phyloP scores from a whole-genome alignment of 2,888 invertebrate genomes.

The Selenia dentaria region DNA sequence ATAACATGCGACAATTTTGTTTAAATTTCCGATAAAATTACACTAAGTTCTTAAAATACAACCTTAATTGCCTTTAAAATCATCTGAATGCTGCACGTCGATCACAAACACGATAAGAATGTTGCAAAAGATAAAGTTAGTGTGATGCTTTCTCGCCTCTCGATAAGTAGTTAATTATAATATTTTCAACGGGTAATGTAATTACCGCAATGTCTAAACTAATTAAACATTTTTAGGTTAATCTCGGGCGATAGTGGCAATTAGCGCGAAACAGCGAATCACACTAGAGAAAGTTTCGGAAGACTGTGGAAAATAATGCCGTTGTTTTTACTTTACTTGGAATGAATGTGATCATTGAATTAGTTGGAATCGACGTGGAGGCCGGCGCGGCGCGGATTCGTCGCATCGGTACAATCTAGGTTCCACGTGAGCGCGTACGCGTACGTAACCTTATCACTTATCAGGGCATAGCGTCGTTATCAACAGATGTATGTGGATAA shows the following conservation, averaged over 20 bases:
- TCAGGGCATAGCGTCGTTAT: conserved; percentile 63
- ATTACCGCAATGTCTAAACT: conserved; percentile 47
- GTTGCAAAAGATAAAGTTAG: no score
- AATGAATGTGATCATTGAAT: conserved; percentile 33
- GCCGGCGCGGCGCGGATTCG: background rate
- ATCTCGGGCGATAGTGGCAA: conserved; percentile 55
- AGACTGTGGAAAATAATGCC: conserved; percentile 49
- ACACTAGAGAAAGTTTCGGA: conserved; percentile 61
- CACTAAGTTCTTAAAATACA: no score
- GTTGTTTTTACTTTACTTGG: conserved; percentile 29
- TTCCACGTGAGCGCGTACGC: conserved; percentile 42
- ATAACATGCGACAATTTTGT: no score
- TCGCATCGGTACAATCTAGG: conserved; percentile 12
- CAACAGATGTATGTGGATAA: conserved; percentile 58
- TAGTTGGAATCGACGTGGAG: conserved; percentile 15
- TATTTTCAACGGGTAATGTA: conserved; percentile 45
- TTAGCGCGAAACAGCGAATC: conserved; percentile 62
- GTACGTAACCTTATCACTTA: conserved; percentile 48
- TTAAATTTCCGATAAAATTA: no score
- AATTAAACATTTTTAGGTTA: conserved; percentile 65
- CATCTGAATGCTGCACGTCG: no score
- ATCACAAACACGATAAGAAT: no score
- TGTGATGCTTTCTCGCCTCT: conserved; percentile 58
- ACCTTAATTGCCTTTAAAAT: no score
- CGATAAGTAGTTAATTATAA: conserved; percentile 44